phyloP scores from a whole-genome alignment of 1,140 invertebrate genomes.

The Pentalonia nigronervosa region DNA sequence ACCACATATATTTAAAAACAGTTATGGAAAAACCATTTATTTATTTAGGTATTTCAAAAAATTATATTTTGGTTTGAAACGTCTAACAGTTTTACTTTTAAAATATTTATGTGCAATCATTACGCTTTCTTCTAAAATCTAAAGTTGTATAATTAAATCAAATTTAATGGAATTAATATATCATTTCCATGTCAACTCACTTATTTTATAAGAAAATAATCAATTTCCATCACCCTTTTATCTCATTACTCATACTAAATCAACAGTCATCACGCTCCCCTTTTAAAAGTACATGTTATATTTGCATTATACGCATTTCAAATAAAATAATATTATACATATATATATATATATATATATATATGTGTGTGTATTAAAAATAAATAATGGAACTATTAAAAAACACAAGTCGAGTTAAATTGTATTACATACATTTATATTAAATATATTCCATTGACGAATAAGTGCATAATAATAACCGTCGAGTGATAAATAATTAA shows the following conservation, averaged over 20 bases:
- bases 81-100: neutral
- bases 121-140: neutral
- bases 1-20: neutral
- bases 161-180: neutral
- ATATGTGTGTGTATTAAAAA: neutral
- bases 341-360: no score
- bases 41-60: neutral
- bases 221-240: neutral
- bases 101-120: neutral
- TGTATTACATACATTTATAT: neutral
- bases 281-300: neutral
- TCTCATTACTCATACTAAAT: neutral
- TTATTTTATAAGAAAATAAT: neutral
- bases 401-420: neutral
- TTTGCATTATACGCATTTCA: neutral
- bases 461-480: neutral
- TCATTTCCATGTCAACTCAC: neutral
- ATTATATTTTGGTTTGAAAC: no score
- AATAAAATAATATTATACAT: neutral
- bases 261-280: neutral
- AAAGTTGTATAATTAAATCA: neutral
- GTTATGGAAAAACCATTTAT: neutral
- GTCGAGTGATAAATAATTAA: neutral
- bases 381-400: neutral
- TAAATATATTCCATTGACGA: neutral